phyloP scores from a whole-genome alignment of 2,888 invertebrate genomes.

The Tinea pellionella region DNA sequence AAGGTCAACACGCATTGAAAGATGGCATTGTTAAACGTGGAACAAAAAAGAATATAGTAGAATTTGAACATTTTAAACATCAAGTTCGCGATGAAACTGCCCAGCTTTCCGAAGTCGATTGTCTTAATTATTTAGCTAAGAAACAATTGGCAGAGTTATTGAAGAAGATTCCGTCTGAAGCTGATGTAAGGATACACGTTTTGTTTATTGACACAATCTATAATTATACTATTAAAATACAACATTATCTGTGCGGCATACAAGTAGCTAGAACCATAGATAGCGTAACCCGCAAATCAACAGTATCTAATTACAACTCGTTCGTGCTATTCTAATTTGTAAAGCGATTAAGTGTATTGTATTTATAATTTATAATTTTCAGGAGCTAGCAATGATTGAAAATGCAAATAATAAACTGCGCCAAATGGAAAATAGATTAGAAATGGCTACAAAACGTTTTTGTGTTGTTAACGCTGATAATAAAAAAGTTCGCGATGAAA shows the following conservation, averaged over 20 bases:
- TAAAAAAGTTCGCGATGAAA: slow-evolving; percentile 76
- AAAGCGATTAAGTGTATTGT: too few species aligned
- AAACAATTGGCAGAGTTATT: slow-evolving; percentile 47
- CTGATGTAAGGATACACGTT: slow-evolving; percentile 35
- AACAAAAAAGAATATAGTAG: slow-evolving; percentile 54
- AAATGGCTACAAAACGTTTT: slow-evolving; percentile 79
- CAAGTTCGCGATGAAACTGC: slow-evolving; percentile 61
- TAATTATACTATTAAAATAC: too few species aligned
- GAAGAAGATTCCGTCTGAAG: slow-evolving; percentile 50
- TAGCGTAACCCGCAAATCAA: too few species aligned
- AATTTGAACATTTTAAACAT: slow-evolving; percentile 63
- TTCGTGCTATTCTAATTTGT: too few species aligned
- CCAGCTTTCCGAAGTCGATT: slow-evolving; percentile 62
- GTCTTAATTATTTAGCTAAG: slow-evolving; percentile 55
- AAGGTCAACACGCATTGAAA: slow-evolving; percentile 60
- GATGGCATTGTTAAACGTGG: slow-evolving; percentile 60
- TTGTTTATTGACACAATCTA: too few species aligned
- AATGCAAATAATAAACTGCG: slow-evolving; percentile 62
- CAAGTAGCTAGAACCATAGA: too few species aligned
- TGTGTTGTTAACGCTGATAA: slow-evolving; percentile 79
- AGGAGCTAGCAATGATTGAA: slow-evolving; percentile 57
- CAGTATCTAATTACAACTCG: too few species aligned
- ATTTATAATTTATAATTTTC: slow-evolving; percentile 11
- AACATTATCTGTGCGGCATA: too few species aligned
- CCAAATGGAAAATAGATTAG: slow-evolving; percentile 79